Base-by-base conservation (phyloP, 2,888 invertebrate species). In the Lysandra bellargus region DNA sequence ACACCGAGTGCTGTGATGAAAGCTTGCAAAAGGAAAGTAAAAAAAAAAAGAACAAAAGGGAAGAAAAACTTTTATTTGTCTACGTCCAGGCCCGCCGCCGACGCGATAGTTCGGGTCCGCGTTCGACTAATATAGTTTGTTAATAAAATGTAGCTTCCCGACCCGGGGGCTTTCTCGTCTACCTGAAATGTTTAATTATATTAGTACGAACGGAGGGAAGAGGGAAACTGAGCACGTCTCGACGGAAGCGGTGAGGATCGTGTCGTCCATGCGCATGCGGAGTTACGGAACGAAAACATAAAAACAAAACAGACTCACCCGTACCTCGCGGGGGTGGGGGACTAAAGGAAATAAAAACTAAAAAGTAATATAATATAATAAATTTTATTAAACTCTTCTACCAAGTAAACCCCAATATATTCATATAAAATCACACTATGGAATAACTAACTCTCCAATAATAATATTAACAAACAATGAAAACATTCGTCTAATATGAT, bases 341-440 rank as follows among this genome's bases (percentile, higher is more conserved):
- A 83, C 64, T 75, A 81, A 80, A 77, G 80, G 80, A 81, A 83
- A 86, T 85, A 88, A 88, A 87, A 84, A 85, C 87, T 91, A 90
- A 92, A 86, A 86, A 85, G 85, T 84, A 83, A 83, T 84, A 88
- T 87, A 82, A 85, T 88, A 91, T 86, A 91, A 88, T 69, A 69
- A 91, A 85, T 89, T 91, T 92, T 92, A 92, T 90, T 92, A 91
- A 93, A 92, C 89, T 91, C 93, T 91, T 92, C 93, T 94, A 94
- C 94, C 93, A 92, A 92, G 89, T 93, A 93, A 93, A 93, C 93
- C 94, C 94, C 93, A 92, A 94, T 94, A 94, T 94, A 94, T 94
- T 93, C 93, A 94, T 94, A 94, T 94, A 94, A 94, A 94, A 93
- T 94, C 94, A 93, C 94, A 91, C 94, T 93, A 94, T 89, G 86